Conservation (phyloP, 1,140 invertebrate genomes). For the Phocides pigmalion region DNA sequence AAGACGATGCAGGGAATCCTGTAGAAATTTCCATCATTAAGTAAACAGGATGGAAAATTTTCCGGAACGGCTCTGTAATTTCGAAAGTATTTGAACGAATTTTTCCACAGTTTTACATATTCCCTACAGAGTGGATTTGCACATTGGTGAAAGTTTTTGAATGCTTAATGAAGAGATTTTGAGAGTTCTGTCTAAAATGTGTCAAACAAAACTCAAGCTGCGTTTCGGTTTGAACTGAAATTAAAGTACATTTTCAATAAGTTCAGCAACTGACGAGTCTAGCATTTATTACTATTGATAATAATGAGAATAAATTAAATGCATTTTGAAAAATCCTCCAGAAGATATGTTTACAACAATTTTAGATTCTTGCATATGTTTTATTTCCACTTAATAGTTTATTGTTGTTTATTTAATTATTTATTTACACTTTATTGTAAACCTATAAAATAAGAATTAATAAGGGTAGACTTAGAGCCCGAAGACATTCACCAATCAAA, state of each 20-base stretch:
- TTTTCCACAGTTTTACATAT: slow-evolving; percentile 11
- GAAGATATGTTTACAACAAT: too few relatives aligned
- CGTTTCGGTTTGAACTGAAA: background rate
- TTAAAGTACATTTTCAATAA: background rate
- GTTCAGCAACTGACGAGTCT: too few relatives aligned
- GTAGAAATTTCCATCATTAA: background rate
- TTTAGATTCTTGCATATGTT: too few relatives aligned
- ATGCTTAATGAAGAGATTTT: slow-evolving; percentile 23
- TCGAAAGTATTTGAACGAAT: slow-evolving; percentile 14
- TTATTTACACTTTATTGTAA: too few relatives aligned
- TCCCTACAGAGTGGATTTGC: slow-evolving; percentile 17
- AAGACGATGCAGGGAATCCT: background rate
- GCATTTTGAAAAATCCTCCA: too few relatives aligned
- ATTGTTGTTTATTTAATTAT: too few relatives aligned
- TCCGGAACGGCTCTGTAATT: background rate
- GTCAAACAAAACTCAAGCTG: slow-evolving; percentile 6
- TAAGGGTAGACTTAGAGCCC: too few relatives aligned
- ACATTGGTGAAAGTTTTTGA: slow-evolving; percentile 22
- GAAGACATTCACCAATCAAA: too few relatives aligned
- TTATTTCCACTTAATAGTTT: too few relatives aligned
- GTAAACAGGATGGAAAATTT: background rate
- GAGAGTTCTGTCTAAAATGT: slow-evolving; percentile 14
- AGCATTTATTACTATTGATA: too few relatives aligned
- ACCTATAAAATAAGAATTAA: too few relatives aligned
- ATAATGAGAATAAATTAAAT: too few relatives aligned